phyloP scores from a whole-genome alignment of 2,113 vertebrate species.

The Chionomys nivalis region DNA sequence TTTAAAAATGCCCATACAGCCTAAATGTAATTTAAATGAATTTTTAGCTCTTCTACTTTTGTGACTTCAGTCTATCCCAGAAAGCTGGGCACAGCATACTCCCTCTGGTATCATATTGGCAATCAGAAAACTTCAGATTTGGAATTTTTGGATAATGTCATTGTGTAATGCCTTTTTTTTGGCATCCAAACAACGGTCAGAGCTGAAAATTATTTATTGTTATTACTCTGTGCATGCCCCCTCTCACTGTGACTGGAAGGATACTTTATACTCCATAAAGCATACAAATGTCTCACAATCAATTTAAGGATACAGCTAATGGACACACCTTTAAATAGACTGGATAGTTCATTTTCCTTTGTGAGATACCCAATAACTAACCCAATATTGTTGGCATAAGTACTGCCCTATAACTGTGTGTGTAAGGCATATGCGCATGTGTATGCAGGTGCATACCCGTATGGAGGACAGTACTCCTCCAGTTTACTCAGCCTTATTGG shows the following conservation, averaged over 20 bases:
- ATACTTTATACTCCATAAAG: background rate
- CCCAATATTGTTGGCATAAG: background rate
- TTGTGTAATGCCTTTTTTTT: background rate
- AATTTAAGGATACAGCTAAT: slow-evolving; percentile 43
- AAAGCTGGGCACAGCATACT: background rate
- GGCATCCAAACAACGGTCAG: background rate
- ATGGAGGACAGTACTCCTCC: background rate
- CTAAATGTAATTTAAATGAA: background rate
- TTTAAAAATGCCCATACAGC: background rate
- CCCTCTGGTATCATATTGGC: background rate
- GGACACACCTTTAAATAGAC: background rate
- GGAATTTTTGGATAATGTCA: background rate
- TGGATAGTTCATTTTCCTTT: slow-evolving; percentile 26
- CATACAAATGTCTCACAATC: slow-evolving; percentile 35
- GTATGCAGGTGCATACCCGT: too few relatives aligned
- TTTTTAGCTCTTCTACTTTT: background rate
- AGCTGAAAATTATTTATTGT: slow-evolving; percentile 7
- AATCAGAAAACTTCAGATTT: background rate
- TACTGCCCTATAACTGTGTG: background rate
- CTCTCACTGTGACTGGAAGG: background rate
- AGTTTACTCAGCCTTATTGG: background rate
- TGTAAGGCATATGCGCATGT: background rate
- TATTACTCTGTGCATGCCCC: background rate
- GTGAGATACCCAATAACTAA: background rate
- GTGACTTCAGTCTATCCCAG: background rate